phyloP scores from a whole-genome alignment of 2,888 invertebrate genomes.

The Drosophila picticornis region DNA sequence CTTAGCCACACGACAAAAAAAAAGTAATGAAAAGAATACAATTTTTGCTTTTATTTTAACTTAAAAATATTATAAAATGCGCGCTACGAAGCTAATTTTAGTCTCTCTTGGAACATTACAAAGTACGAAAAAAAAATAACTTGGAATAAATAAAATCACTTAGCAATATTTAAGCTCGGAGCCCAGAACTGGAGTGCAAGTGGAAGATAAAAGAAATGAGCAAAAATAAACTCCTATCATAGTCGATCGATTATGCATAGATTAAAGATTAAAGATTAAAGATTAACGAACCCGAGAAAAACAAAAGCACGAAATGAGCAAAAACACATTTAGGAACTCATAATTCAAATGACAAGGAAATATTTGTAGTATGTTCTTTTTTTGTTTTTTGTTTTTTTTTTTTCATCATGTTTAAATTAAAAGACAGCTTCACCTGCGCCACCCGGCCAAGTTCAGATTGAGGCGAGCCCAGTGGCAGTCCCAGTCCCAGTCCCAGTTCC shows the following conservation, averaged over 20 bases:
- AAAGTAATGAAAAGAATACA: conserved; percentile 14
- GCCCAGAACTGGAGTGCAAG: conserved; percentile 50
- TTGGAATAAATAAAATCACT: conserved; percentile 73
- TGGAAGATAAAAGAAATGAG: conserved; percentile 2
- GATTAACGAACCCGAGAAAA: conserved; percentile 14
- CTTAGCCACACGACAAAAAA: conserved; percentile 48
- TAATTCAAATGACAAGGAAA: conserved; percentile 56
- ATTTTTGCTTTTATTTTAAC: conserved; percentile 6
- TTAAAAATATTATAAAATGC: conserved; percentile 63
- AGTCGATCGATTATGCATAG: conserved; percentile 14
- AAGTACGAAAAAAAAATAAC: conserved; percentile 34
- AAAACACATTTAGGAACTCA: conserved; percentile 57
- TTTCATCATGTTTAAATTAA: background rate
- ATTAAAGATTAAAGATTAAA: conserved; percentile 16
- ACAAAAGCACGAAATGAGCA: conserved; percentile 37
- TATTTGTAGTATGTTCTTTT: conserved; percentile 1
- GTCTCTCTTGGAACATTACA: conserved; percentile 73
- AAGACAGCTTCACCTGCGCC: conserved; percentile 7
- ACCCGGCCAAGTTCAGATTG: background rate
- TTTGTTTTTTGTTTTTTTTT: background rate
- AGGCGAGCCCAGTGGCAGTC: conserved; percentile 10
- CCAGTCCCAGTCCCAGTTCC: conserved; percentile 15
- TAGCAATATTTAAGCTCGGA: conserved; percentile 67
- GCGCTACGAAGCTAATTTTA: conserved; percentile 71
- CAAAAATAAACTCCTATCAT: background rate